Evolutionary conservation across 1,140 invertebrate genomes (phyloP), one percentile per base, ranked within the genome.

Genomic region (Eumeta japonica): DNA sequence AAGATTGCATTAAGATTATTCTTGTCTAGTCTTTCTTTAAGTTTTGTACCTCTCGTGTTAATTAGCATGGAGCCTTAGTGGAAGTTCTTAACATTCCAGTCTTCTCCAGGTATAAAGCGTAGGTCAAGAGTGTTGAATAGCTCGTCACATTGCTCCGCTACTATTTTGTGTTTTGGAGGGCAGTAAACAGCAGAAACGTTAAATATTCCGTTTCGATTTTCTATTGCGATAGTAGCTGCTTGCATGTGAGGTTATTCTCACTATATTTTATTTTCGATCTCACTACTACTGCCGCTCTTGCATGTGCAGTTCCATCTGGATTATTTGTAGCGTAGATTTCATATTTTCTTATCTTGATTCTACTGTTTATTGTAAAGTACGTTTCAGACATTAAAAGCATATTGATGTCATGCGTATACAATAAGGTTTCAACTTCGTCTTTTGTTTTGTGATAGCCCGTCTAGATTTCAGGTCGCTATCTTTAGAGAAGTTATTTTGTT

Each of bases 31-130:
- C n/a, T n/a, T 20, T 28, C 50, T 7, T 20, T 44, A 2, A 34
- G 16, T 34, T 34, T 13, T 34, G 16, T 34, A 7, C 32, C 32
- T 18, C 32, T 34, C 2, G 32, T 34, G 14, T 14, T 34, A 16
- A n/a, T 34, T 18, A 34, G 14, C 3, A 16, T 14, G 10, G 32
- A 34, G 10, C 9, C 32, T 17, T 17, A 34, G 32, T 34, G 32
- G 2, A 39, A 5, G 13, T 34, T 9, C 16, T 34, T 34, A n/a
- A 17, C 32, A 18, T 34, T 34, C 32, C 32, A 34, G 34, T 76
- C 64, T 0, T 64, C 66, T n/a, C 57, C 50, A n/a, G 11, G 27
- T 4, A 52, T 27, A 24, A 34, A 34, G 16, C 32, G 13, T 16
- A 2, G 5, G 32, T 17, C 32, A 5, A 34, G 15, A 2, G 29